Base-by-base conservation (phyloP, 2,888 invertebrate genomes). In the Scaptomyza cyrtandrae region DNA sequence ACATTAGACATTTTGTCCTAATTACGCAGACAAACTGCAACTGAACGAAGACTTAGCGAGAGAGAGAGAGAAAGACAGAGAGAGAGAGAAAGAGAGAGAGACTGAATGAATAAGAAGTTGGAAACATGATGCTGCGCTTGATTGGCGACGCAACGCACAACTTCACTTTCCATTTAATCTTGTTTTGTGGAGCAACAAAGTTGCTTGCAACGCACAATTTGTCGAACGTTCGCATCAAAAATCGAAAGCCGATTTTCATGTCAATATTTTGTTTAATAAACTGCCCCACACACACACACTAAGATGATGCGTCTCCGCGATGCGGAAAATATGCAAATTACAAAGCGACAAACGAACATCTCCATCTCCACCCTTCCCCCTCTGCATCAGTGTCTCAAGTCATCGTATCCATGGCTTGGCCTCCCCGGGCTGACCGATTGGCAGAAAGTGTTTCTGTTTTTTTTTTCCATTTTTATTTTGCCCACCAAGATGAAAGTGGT, bases 91-190 rank as follows among this genome's bases (percentile, higher is more conserved):
- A 45, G 19, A 41, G 27, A 49, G 53, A 49, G 45, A 56, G 53
- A n/a, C n/a, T n/a, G n/a, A n/a, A n/a, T n/a, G n/a, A n/a, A n/a
- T n/a, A n/a, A n/a, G n/a, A n/a, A n/a, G n/a, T n/a, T n/a, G n/a
- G n/a, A 31, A 14, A 45, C 49, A 46, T 48, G 49, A 43, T 53
- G 63, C 64, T 69, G 48, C 57, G 75, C 55, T 70, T 73, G 85
- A 84, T 81, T 76, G 85, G 85, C 79, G 63, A 78, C 82, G 85
- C 82, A 82, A 82, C 75, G 83, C 72, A 66, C 88, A 82, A 76
- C 88, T 83, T 85, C 88, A 85, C 85, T 85, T 85, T 85, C 85
- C 88, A 85, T 85, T 85, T 85, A 87, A 85, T 85, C 85, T 86
- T 69, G 85, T 85, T 85, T 85, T 76, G 55, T 80, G 82, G 54